Conservation (phyloP, 2,888 invertebrate genomes). For the Trichopoda pennipes region DNA sequence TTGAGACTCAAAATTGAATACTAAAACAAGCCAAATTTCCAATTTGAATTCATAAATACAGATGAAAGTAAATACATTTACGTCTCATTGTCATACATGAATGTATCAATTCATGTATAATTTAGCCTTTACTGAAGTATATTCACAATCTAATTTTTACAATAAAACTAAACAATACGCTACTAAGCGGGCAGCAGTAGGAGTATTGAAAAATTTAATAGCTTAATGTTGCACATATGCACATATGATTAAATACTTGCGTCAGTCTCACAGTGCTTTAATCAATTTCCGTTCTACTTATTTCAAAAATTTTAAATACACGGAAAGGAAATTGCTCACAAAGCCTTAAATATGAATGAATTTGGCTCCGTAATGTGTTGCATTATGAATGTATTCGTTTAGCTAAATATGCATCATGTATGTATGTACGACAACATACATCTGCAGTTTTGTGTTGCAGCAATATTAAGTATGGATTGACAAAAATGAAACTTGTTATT, state of each 20-base stretch:
- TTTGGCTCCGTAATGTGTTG: background rate
- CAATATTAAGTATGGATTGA: slow-evolving; percentile 1
- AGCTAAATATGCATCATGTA: background rate
- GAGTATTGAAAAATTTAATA: background rate
- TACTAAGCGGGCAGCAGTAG: no score
- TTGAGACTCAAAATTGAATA: no score
- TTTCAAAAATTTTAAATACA: slow-evolving; percentile 58
- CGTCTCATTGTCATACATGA: background rate
- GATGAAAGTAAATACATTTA: background rate
- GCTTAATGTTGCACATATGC: slow-evolving; percentile 15
- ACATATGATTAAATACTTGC: no score
- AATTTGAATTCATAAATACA: background rate
- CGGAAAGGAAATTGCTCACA: slow-evolving; percentile 66
- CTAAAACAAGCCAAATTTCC: background rate
- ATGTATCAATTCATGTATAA: background rate
- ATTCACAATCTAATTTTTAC: no score
- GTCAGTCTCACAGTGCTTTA: slow-evolving; percentile 45
- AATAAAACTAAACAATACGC: no score
- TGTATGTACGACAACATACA: no score
- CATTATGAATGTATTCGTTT: background rate
- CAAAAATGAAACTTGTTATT: slow-evolving; percentile 1
- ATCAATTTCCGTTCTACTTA: slow-evolving; percentile 68
- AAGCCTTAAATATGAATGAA: slow-evolving; percentile 23
- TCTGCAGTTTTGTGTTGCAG: slow-evolving; percentile 8
- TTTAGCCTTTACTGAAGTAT: no score